Conservation (phyloP, 2,888 invertebrate genomes). For the Heliconius sara region DNA sequence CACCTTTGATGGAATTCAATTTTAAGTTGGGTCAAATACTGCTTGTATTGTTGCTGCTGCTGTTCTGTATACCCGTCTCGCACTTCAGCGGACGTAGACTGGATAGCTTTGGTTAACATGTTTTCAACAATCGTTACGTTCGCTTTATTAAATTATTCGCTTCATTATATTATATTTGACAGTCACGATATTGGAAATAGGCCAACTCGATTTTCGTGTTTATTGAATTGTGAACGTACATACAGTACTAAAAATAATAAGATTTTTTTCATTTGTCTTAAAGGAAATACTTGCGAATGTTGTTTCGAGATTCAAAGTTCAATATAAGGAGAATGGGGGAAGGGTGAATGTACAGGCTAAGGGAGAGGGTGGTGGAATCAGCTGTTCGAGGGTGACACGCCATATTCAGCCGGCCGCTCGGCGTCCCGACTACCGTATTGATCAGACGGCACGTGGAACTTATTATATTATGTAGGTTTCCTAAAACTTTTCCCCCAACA, state of each 20-base stretch:
- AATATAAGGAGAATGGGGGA: conserved; percentile 60
- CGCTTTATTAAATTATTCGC: conserved; percentile 57
- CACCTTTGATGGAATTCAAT: conserved; percentile 70
- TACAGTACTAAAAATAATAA: conserved; percentile 48
- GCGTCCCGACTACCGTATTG: conserved; percentile 81
- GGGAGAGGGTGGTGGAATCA: conserved; percentile 74
- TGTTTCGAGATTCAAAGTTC: conserved; percentile 66
- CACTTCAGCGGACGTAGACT: conserved; percentile 52
- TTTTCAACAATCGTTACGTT: conserved; percentile 57
- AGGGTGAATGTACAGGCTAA: conserved; percentile 73
- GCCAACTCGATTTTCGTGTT: conserved; percentile 63
- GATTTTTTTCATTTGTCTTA: conserved; percentile 43
- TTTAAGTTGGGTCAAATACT: conserved; percentile 70
- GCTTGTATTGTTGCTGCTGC: conserved; percentile 72
- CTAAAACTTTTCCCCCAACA: conserved; percentile 52
- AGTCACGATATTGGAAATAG: conserved; percentile 46
- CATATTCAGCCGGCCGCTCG: conserved; percentile 75
- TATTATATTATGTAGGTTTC: conserved; percentile 58
- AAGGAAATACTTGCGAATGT: conserved; percentile 26
- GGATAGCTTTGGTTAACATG: conserved; percentile 56
- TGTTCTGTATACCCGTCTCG: conserved; percentile 70
- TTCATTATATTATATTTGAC: conserved; percentile 58
- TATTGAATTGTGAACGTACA: conserved; percentile 43
- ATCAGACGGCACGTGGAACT: conserved; percentile 78
- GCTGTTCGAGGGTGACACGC: conserved; percentile 81